Percentiles rank a stretch among this genome's conserved stretches.
Conservation (phyloP, 53 echinoderm and acorn worm species). For the Paracentrotus lividus region DNA sequence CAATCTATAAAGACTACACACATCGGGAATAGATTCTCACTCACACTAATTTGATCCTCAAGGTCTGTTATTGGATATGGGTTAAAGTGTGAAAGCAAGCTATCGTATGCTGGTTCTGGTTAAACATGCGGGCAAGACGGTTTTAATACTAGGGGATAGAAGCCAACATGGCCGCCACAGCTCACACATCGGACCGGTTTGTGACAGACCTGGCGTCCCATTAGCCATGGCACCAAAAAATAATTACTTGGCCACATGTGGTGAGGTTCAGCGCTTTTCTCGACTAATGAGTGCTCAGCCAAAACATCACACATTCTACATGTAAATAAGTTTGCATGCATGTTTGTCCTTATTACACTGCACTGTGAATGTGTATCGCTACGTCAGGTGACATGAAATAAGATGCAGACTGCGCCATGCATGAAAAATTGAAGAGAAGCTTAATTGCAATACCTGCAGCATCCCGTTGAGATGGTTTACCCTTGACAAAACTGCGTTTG, state of each 20-base stretch:
- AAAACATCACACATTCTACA: constrained; percentile 55
- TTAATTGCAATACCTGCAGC: constrained; percentile 58
- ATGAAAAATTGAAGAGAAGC: constrained; percentile 36
- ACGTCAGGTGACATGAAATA: neutral
- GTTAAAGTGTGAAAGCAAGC: constrained; percentile 27
- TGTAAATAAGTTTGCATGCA: constrained; percentile 20
- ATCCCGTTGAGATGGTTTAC: constrained; percentile 34
- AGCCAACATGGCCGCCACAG: neutral
- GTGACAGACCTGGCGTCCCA: neutral
- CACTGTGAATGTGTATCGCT: neutral
- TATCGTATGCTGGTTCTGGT: neutral
- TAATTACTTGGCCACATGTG: constrained; percentile 63
- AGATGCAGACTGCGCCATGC: neutral
- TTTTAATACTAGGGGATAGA: neutral
- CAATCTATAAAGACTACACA: neutral
- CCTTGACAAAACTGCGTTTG: constrained; percentile 22
- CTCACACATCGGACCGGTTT: neutral
- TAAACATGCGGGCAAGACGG: constrained; percentile 38
- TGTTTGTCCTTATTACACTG: constrained; percentile 7
- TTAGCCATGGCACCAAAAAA: constrained; percentile 13
- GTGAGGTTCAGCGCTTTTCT: neutral
- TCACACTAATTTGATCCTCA: neutral
- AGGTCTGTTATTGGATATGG: neutral
- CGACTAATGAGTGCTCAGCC: constrained; percentile 24
- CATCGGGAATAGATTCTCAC: neutral